These are phyloP conservation scores for Artibeus jamaicensis DNA, from an alignment of 2,797 vertebrate genomes.

Conservation along the genomic window DNA sequence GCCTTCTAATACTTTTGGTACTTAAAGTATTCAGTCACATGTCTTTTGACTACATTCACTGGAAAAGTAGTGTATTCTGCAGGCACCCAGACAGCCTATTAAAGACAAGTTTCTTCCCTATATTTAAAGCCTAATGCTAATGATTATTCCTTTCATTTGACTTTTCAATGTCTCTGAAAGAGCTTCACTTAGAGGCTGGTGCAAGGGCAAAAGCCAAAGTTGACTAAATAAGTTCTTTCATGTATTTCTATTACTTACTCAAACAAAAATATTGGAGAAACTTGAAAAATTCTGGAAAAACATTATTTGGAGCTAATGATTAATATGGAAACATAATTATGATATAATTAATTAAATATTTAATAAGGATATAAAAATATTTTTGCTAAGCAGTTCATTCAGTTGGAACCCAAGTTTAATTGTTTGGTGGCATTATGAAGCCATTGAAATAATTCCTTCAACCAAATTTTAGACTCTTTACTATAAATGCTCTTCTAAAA, in stretches of 20 bases:
- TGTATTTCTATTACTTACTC: neutral
- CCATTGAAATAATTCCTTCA: slow-evolving; percentile 10
- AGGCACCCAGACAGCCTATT: neutral
- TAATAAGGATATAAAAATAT: neutral
- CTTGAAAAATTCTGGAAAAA: slow-evolving; percentile 8
- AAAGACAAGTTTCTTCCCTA: neutral
- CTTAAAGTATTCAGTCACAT: neutral
- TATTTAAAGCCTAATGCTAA: neutral
- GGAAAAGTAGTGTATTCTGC: neutral
- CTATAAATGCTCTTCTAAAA: neutral
- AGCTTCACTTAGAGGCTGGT: neutral
- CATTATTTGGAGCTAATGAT: neutral
- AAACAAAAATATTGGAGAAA: neutral
- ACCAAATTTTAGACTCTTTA: slow-evolving; percentile 35
- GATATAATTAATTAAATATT: neutral
- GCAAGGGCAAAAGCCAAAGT: neutral
- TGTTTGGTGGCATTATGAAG: neutral
- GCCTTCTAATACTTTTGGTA: neutral
- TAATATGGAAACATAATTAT: neutral
- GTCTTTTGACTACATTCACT: neutral
- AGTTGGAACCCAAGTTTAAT: neutral
- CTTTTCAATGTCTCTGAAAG: neutral
- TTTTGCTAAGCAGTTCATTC: neutral
- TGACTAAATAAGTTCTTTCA: neutral
- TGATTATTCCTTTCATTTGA: neutral